Evolutionary conservation across 2,797 vertebrate species (phyloP).

Genomic region (Pangasius larnaudii): DNA sequence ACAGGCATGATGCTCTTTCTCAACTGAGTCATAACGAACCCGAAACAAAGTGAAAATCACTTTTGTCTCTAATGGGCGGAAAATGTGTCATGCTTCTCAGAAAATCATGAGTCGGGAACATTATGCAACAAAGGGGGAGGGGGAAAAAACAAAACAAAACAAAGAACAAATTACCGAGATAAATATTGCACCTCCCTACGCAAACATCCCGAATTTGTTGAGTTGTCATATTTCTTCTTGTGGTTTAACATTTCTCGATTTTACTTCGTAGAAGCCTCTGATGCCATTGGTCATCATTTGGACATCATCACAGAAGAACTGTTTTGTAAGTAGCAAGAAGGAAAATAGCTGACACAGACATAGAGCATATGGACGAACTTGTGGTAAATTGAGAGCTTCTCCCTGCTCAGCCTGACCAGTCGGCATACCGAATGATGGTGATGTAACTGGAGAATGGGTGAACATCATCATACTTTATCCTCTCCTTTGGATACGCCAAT

Average conservation of each 20-base stretch:
- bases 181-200: slow-evolving; percentile 50
- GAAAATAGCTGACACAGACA: slow-evolving; percentile 17
- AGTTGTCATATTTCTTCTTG: slow-evolving; percentile 18
- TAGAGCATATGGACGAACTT: not conserved
- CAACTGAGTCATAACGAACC: slow-evolving; percentile 54
- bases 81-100: slow-evolving; percentile 62
- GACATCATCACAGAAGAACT: not conserved
- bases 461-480: not conserved
- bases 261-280: not conserved
- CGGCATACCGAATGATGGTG: slow-evolving; percentile 44
- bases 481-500: not conserved
- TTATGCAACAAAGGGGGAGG: slow-evolving; percentile 46
- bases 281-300: not conserved
- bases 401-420: not conserved
- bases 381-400: not conserved
- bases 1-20: slow-evolving; percentile 46
- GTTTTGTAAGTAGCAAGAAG: not conserved
- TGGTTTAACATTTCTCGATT: slow-evolving; percentile 36
- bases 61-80: slow-evolving; percentile 53
- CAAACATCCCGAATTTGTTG: slow-evolving; percentile 38
- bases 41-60: slow-evolving; percentile 57
- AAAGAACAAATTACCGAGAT: slow-evolving; percentile 39
- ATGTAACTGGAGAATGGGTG: slow-evolving; percentile 46
- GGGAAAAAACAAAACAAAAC: slow-evolving; percentile 11
- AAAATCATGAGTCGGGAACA: slow-evolving; percentile 56